These are phyloP conservation scores for Rhinolophus sinicus DNA, from an alignment of 2,113 vertebrate genomes.

Conservation along the genomic window DNA sequence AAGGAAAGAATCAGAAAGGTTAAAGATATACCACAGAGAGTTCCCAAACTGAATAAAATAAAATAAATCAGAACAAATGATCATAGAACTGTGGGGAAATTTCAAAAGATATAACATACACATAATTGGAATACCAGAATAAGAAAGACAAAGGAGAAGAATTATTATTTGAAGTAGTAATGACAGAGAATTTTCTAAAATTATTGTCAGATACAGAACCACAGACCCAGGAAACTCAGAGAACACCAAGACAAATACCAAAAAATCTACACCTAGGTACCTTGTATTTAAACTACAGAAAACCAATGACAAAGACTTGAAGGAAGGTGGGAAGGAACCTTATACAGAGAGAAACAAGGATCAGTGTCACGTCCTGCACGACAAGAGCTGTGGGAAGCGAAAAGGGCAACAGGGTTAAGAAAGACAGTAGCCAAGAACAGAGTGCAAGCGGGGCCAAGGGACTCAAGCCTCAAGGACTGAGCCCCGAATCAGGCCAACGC, in stretches of 20 bases:
- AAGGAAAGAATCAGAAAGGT: not conserved
- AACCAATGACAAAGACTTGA: not conserved
- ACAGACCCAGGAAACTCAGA: not conserved
- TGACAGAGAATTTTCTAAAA: not conserved
- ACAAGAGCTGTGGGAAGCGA: too few relatives aligned
- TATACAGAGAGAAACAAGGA: not conserved
- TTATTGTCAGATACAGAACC: constrained; percentile 17
- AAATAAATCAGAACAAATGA: constrained; percentile 8
- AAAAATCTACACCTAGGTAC: not conserved
- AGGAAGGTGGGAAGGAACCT: not conserved
- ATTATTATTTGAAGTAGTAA: not conserved
- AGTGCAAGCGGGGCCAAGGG: too few relatives aligned
- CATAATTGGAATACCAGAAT: not conserved
- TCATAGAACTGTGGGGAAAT: not conserved
- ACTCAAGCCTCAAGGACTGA: too few relatives aligned
- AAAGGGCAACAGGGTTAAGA: too few relatives aligned
- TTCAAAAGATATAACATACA: not conserved
- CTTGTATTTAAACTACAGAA: not conserved
- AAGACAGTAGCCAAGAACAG: too few relatives aligned
- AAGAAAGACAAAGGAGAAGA: not conserved
- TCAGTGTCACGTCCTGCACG: too few relatives aligned
- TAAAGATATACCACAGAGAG: not conserved
- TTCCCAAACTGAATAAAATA: not conserved
- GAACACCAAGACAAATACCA: not conserved
- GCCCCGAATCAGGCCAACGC: too few relatives aligned